A percentile compares a stretch with the other conserved stretches of the same genome.
phyloP scores from a whole-genome alignment of 1,140 invertebrate genomes.

The Apis mellifera region Amel_HAv3.1 CM009935.2:9005501-9006000 shows the following conservation, averaged over 20 bases:
- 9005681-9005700: neutral
- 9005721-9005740: conserved; percentile 5
- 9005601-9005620: too few relatives aligned
- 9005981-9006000: neutral
- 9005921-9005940: neutral
- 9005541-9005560: conserved; percentile 23
- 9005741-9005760: conserved; percentile 39
- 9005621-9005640: neutral
- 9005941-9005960: conserved; percentile 8
- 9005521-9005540: neutral
- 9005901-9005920: neutral
- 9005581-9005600: too few relatives aligned
- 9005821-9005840: neutral
- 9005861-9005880: neutral
- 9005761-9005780: conserved; percentile 56
- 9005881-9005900: too few relatives aligned
- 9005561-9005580: neutral
- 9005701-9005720: neutral
- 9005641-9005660: neutral
- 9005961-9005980: neutral
- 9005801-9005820: conserved; percentile 51
- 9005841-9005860: conserved; percentile 1
- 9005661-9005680: neutral
- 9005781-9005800: conserved; percentile 27
- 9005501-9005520: conserved; percentile 26